A percentile compares a stretch with the other conserved stretches of the same genome.
Evolutionary conservation across 2,113 vertebrate genomes (phyloP).

Genomic region (Barbus barbus): DNA sequence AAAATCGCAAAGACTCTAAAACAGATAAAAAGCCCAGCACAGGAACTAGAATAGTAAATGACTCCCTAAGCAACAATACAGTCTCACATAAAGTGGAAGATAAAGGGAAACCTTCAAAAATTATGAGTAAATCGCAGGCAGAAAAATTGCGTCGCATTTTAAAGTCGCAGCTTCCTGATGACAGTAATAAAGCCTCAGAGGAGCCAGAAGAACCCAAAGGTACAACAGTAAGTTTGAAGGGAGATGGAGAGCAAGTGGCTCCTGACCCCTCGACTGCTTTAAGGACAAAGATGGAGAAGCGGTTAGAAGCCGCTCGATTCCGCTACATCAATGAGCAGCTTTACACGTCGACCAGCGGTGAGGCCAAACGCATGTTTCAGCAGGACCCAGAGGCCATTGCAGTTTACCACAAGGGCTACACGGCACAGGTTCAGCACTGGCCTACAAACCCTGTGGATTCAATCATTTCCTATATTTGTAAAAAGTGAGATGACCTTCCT

Average conservation of each 20-base stretch:
- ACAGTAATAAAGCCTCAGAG: not conserved
- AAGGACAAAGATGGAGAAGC: slow-evolving; percentile 82
- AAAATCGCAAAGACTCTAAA: not conserved
- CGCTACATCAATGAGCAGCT: slow-evolving; percentile 89
- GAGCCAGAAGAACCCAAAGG: not conserved
- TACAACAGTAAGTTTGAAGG: not conserved
- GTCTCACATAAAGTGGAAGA: not conserved
- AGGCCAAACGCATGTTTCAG: slow-evolving; percentile 80
- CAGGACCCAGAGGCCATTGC: slow-evolving; percentile 82
- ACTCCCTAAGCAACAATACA: not conserved
- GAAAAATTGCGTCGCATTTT: slow-evolving; percentile 33
- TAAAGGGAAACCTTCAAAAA: slow-evolving; percentile 2
- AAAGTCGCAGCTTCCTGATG: not conserved
- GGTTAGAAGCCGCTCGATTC: slow-evolving; percentile 84
- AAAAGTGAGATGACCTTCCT: slow-evolving; percentile 73
- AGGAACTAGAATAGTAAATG: not conserved
- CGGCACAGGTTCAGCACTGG: slow-evolving; percentile 84
- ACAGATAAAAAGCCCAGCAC: not conserved
- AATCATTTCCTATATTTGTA: slow-evolving; percentile 80
- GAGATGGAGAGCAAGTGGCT: not conserved
- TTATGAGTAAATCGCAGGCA: not conserved
- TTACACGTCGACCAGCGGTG: slow-evolving; percentile 81
- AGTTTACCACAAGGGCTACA: slow-evolving; percentile 88
- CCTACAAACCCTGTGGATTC: slow-evolving; percentile 82
- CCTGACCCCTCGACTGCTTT: slow-evolving; percentile 69